A percentile compares a stretch with the other conserved stretches of the same genome.
Conservation (phyloP, 2,113 vertebrate species). For the Percopsis transmontana region DNA sequence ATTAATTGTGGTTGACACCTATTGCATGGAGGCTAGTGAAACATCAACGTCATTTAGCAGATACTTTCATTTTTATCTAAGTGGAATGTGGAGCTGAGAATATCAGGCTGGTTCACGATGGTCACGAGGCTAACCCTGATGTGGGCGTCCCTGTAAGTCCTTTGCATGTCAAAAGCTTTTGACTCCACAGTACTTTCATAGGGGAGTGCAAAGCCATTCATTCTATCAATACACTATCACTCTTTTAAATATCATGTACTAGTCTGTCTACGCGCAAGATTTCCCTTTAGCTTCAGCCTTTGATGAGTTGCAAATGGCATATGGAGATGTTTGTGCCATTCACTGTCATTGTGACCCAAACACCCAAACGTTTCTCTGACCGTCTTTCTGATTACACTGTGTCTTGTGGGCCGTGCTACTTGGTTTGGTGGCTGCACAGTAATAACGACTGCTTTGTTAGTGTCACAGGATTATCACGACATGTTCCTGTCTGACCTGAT, state of each 20-base stretch:
- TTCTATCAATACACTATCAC: background rate
- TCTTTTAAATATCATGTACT: background rate
- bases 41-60: too few relatives aligned
- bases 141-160: too few relatives aligned
- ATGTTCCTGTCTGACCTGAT: slow-evolving; percentile 70
- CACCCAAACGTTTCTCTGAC: slow-evolving; percentile 22
- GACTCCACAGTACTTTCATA: too few relatives aligned
- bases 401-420: slow-evolving; percentile 38
- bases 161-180: too few relatives aligned
- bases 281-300: background rate
- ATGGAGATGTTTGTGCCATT: background rate
- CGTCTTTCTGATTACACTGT: slow-evolving; percentile 22
- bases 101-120: too few relatives aligned
- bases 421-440: slow-evolving; percentile 44
- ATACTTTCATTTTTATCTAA: too few relatives aligned
- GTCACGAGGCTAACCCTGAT: too few relatives aligned
- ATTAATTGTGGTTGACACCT: too few relatives aligned
- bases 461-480: slow-evolving; percentile 55
- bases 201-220: background rate
- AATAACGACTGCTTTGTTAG: slow-evolving; percentile 35
- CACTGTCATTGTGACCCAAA: slow-evolving; percentile 10
- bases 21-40: too few relatives aligned
- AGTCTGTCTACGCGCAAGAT: background rate
- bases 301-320: too few relatives aligned
- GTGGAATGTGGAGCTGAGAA: too few relatives aligned